A percentile compares a stretch with the other conserved stretches of the same genome.
Evolutionary conservation across 2,888 invertebrate species (phyloP).

Genomic region (Plebejus anna): DNA sequence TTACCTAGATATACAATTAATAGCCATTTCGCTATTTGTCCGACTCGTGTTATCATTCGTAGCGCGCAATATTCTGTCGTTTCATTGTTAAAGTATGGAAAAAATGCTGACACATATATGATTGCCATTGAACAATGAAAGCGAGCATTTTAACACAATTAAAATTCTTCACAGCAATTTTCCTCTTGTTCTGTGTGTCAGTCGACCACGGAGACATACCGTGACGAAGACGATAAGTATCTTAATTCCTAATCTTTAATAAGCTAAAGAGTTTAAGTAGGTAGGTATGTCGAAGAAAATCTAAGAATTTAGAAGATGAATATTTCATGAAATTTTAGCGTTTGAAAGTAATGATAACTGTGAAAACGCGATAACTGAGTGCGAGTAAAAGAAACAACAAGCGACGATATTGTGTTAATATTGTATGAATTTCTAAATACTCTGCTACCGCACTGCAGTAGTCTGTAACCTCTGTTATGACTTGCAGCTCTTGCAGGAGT

Average conservation of each 20-base stretch:
- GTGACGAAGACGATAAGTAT: background rate
- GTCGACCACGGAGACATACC: constrained; percentile 30
- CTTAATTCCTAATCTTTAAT: background rate
- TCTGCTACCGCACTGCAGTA: background rate
- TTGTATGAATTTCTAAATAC: background rate
- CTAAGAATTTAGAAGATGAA: background rate
- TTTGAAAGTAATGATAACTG: background rate
- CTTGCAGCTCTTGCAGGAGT: too few species aligned
- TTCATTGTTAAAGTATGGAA: constrained; percentile 26
- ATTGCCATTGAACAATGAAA: constrained; percentile 30
- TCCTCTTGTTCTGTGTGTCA: constrained; percentile 33
- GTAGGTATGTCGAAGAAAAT: constrained; percentile 9
- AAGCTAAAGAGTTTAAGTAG: background rate
- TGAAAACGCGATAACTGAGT: background rate
- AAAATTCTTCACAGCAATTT: constrained; percentile 26
- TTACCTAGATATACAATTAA: too few species aligned
- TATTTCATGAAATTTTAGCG: background rate
- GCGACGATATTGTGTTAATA: background rate
- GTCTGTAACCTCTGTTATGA: too few species aligned
- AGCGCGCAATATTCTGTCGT: constrained; percentile 24
- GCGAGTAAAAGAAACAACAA: background rate
- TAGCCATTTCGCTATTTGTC: background rate
- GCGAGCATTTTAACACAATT: constrained; percentile 28
- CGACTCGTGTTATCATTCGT: background rate
- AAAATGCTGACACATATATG: constrained; percentile 30